Percentiles rank a stretch among this genome's conserved stretches.
phyloP scores from a whole-genome alignment of 2,113 vertebrate genomes.

The Panthera tigris region DNA sequence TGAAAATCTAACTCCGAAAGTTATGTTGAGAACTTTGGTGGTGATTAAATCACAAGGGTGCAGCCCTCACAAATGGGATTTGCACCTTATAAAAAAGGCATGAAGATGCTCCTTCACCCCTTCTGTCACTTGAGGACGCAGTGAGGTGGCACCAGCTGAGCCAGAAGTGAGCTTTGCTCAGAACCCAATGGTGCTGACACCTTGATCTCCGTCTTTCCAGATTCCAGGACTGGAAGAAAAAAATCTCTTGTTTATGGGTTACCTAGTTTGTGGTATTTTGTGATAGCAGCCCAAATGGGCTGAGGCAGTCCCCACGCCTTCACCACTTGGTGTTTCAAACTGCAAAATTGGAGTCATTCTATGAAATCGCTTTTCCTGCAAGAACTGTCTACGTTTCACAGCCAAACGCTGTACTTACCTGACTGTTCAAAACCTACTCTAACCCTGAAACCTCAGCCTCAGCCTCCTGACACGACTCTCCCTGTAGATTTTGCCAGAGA shows the following conservation, averaged over 20 bases:
- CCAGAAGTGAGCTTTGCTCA: background rate
- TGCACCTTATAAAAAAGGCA: background rate
- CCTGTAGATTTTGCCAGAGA: background rate
- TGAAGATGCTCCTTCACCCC: rapidly evolving
- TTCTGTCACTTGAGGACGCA: background rate
- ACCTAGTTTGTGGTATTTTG: background rate
- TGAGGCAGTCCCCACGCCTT: background rate
- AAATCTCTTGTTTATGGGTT: background rate
- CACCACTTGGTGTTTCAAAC: background rate
- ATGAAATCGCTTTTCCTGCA: background rate
- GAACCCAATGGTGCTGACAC: rapidly evolving
- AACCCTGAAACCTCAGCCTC: background rate
- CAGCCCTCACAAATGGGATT: background rate
- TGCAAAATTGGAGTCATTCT: rapidly evolving
- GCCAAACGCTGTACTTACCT: background rate
- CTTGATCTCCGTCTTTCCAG: background rate
- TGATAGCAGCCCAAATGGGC: background rate
- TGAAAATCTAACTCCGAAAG: background rate
- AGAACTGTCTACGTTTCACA: background rate
- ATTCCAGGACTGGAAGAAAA: background rate
- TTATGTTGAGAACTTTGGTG: background rate
- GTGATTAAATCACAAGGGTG: background rate
- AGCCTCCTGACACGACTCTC: background rate
- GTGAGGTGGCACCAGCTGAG: background rate
- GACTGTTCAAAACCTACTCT: background rate